phyloP scores from a whole-genome alignment of 2,113 vertebrate genomes.

The Rhipidura dahli region DNA sequence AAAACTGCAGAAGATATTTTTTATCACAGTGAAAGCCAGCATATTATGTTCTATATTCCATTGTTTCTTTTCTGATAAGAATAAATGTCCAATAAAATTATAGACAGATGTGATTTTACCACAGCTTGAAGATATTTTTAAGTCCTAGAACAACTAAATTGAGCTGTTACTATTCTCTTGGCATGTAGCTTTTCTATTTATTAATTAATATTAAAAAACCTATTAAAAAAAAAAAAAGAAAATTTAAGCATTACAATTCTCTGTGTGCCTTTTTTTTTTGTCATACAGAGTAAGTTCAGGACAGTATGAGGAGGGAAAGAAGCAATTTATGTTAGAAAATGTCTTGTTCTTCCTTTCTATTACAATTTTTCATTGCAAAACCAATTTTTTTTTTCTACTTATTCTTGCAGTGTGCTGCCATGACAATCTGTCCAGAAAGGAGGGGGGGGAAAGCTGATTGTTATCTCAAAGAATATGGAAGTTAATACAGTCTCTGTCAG shows the following conservation, averaged over 20 bases:
- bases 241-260: neutral
- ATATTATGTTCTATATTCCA: neutral
- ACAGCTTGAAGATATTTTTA: constrained; percentile 49
- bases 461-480: neutral
- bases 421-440: neutral
- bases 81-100: constrained; percentile 28
- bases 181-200: constrained; percentile 29
- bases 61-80: constrained; percentile 14
- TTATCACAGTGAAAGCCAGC: neutral
- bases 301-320: neutral
- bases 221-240: neutral
- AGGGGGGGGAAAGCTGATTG: neutral
- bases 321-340: constrained; percentile 16
- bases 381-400: neutral
- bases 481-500: constrained; percentile 26
- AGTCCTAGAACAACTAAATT: constrained; percentile 19
- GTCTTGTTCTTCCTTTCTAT: neutral
- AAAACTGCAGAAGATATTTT: neutral
- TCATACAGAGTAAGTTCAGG: neutral
- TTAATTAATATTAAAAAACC: constrained; percentile 38
- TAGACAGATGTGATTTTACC: constrained; percentile 21
- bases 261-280: neutral
- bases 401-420: neutral
- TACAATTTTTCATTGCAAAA: neutral
- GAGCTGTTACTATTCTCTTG: constrained; percentile 46